phyloP scores from a whole-genome alignment of 2,797 vertebrate genomes.

The Eulemur coronatus region DNA sequence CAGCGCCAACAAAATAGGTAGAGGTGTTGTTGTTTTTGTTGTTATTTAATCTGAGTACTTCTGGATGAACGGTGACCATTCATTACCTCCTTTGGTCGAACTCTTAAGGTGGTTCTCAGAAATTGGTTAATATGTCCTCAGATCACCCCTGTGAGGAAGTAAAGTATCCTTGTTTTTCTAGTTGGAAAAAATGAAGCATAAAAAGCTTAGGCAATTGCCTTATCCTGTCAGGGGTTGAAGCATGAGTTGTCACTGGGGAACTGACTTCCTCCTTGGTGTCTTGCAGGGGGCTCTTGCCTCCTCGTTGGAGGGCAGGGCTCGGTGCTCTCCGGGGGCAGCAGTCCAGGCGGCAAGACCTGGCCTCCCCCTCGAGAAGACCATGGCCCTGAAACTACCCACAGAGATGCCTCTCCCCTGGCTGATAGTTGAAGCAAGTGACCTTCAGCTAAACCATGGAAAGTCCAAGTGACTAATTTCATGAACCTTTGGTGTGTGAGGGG shows the following conservation, averaged over 20 bases:
- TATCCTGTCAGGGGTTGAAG: not conserved
- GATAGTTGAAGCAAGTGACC: conserved; percentile 44
- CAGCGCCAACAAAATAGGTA: not conserved
- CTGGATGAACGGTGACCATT: not conserved
- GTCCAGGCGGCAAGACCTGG: fast-evolving
- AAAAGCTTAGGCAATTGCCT: conserved; percentile 51
- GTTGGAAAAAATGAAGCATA: conserved; percentile 69
- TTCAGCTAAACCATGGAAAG: conserved; percentile 65
- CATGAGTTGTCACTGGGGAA: not conserved
- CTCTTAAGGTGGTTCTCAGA: conserved; percentile 53
- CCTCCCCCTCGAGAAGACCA: not conserved
- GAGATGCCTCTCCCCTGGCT: not conserved
- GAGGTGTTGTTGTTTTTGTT: not conserved
- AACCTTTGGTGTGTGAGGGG: conserved; percentile 7
- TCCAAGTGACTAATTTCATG: conserved; percentile 67
- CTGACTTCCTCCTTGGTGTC: not conserved
- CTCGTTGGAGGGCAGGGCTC: fast-evolving
- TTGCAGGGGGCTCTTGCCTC: not conserved
- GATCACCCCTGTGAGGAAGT: conserved; percentile 57
- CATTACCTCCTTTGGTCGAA: not conserved
- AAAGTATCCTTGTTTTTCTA: conserved; percentile 61
- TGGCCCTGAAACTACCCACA: not conserved
- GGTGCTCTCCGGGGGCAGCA: not conserved
- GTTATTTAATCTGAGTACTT: not conserved
- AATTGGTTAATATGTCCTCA: conserved; percentile 57